Base-by-base conservation (phyloP, 2,797 vertebrate species). In the Acanthurus leucopareius region DNA sequence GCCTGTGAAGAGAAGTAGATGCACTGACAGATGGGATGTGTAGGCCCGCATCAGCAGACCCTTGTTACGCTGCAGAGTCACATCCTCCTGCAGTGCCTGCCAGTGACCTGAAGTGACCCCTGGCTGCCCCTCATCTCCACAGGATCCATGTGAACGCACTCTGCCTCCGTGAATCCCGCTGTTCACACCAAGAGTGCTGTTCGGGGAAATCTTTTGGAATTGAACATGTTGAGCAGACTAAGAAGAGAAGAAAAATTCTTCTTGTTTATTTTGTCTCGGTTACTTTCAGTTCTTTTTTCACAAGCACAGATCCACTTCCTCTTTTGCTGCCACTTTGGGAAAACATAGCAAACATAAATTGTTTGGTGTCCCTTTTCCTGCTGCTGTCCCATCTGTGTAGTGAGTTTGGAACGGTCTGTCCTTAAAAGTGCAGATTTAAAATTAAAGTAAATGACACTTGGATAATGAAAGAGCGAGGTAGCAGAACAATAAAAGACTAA, bases 1-100 rank as follows among this genome's bases (percentile, higher is more conserved):
- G 77, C 85, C 75, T 69, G 22, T 13, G 68, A 69, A 66, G 57
- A 71, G 75, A 60, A 52, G 44, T 57, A 17, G 75, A 40, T 62
- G 72, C 90, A 88, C 69, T 92, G 94, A 94, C 89, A 94, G 93
- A 91, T 86, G 85, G 81, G 82, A 88, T 92, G 83, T 90, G 90
- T 86, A 61, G 80, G 82, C 95, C 94, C 92, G 75, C 90, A 95
- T 95, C 91, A 85, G 85, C 90, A 87, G 57, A 74, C 61, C 47
- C 77, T 80, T 57, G 79, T 93, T 74, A 74, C 78, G 65, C 84
- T 72, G 72, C 85, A 40, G 71, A 86, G 69, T 88, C 88, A 93
- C 91, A 91, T 94, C 92, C 92, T 94, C 92, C 88, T 77, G 87
- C 88, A 76, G 88, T 70, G 89, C 78, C 79, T 87, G 87, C 59